Evolutionary conservation across 1,140 invertebrate genomes (phyloP).

Genomic region (Homarus americanus): DNA sequence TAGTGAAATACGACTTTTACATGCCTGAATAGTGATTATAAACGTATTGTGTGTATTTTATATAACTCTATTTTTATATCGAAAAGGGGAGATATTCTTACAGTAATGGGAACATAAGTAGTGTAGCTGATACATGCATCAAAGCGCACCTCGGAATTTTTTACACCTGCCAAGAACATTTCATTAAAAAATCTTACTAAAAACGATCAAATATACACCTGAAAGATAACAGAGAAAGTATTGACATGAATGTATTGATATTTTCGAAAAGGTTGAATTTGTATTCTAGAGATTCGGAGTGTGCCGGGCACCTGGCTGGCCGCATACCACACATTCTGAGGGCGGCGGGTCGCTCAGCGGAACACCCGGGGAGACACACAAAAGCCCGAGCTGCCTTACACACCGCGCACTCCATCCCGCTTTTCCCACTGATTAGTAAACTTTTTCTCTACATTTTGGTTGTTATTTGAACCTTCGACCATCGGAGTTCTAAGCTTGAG

Average conservation of each 20-base stretch:
- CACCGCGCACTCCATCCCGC: constrained; percentile 4
- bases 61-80: background rate
- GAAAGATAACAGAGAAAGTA: background rate
- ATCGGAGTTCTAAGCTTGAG: background rate
- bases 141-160: background rate
- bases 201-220: no score
- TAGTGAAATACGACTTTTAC: background rate
- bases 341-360: constrained; percentile 56
- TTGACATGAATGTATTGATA: no score
- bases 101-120: background rate
- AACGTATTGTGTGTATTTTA: background rate
- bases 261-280: background rate
- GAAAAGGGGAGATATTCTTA: background rate
- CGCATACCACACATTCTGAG: constrained; percentile 72
- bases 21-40: background rate
- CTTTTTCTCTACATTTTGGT: background rate
- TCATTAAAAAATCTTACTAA: no score
- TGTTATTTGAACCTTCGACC: background rate
- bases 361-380: constrained; percentile 72
- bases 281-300: constrained; percentile 7
- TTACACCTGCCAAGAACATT: background rate
- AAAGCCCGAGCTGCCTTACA: constrained; percentile 65
- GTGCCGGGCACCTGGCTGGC: constrained; percentile 46
- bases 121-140: no score
- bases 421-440: constrained; percentile 11